Percentiles rank a stretch among this genome's conserved stretches.
Conservation (phyloP, 2,797 vertebrate species). For the Syndactyla subalaris region DNA sequence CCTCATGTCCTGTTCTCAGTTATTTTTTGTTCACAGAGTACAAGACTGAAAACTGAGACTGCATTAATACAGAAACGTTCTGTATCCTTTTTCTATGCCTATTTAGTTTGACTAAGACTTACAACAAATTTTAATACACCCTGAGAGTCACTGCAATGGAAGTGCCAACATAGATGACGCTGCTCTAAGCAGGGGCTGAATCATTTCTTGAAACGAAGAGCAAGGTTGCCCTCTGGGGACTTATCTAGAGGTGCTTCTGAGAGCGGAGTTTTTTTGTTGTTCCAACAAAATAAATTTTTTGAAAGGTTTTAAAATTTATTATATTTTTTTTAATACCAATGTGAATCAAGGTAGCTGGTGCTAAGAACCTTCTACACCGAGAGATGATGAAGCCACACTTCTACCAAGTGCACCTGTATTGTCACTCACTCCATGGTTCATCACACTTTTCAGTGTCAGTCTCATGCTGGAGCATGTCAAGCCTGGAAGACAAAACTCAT, state of each 20-base stretch:
- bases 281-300: neutral
- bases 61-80: neutral
- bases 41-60: neutral
- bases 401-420: neutral
- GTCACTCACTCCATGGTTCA: neutral
- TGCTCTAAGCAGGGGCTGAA: neutral
- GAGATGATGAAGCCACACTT: neutral
- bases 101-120: neutral
- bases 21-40: neutral
- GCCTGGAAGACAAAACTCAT: neutral
- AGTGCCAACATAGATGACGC: neutral
- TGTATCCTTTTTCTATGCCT: neutral
- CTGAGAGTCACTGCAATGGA: neutral
- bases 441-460: neutral
- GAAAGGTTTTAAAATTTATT: neutral
- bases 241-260: neutral
- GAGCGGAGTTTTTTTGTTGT: neutral
- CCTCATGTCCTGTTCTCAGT: neutral
- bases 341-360: neutral
- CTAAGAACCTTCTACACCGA: fast-evolving
- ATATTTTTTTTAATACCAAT: neutral
- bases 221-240: conserved; percentile 66
- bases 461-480: neutral
- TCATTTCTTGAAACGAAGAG: neutral
- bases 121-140: neutral